Conservation (phyloP, 2,113 vertebrate species). For the Ivindomyrus marchei region DNA sequence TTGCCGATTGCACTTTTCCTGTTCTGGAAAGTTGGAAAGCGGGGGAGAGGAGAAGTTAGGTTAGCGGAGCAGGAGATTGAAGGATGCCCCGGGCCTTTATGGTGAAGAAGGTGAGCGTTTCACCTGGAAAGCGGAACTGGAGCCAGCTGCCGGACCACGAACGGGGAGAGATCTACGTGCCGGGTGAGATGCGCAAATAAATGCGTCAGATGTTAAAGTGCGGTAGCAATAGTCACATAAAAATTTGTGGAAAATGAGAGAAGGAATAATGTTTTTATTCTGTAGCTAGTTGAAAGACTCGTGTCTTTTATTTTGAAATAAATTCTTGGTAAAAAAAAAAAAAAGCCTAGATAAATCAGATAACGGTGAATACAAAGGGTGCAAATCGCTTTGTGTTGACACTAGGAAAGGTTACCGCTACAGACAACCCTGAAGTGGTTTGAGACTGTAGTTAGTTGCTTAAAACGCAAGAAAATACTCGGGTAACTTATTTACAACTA, state of each 20-base stretch:
- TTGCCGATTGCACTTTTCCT: background rate
- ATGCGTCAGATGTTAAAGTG: background rate
- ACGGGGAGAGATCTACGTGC: constrained; percentile 79
- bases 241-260: background rate
- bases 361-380: background rate
- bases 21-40: background rate
- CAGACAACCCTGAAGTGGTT: background rate
- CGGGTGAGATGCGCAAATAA: constrained; percentile 59
- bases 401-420: background rate
- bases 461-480: background rate
- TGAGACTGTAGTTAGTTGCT: background rate
- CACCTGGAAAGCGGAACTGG: constrained; percentile 76
- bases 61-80: background rate
- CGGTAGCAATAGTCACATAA: background rate
- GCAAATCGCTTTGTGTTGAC: background rate
- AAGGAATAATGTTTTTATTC: background rate
- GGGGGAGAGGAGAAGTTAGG: constrained; percentile 5
- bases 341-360: background rate
- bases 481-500: background rate
- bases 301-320: background rate
- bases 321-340: background rate
- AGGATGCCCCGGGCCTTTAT: constrained; percentile 83
- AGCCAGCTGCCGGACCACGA: constrained; percentile 75
- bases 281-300: background rate
- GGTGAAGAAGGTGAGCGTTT: constrained; percentile 75